These are phyloP conservation scores for Rhynchomys soricoides DNA, from an alignment of 2,113 vertebrate genomes.

Conservation along the genomic window DNA sequence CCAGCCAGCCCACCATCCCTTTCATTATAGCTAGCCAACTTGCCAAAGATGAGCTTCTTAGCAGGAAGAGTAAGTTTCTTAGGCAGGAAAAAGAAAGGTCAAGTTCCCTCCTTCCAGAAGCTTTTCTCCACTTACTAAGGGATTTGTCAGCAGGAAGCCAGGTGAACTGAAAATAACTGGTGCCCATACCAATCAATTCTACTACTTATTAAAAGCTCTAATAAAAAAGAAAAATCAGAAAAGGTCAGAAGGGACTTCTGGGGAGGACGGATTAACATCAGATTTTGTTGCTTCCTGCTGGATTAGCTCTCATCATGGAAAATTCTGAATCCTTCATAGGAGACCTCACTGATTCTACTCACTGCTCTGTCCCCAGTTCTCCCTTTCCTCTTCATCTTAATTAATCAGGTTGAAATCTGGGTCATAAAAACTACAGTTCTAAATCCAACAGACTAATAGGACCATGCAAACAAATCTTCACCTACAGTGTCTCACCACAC, in stretches of 20 bases:
- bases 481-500: not conserved
- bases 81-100: not conserved
- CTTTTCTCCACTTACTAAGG: not conserved
- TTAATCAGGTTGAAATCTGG: not conserved
- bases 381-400: not conserved
- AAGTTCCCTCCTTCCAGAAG: not conserved
- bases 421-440: not conserved
- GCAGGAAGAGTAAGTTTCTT: not conserved
- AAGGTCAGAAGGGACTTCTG: not conserved
- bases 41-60: not conserved
- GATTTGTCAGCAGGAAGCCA: not conserved
- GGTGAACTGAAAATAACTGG: not conserved
- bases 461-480: not conserved
- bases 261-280: not conserved
- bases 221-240: not conserved
- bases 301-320: not conserved
- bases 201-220: not conserved
- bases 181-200: not conserved
- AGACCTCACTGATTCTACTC: not conserved
- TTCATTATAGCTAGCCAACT: not conserved
- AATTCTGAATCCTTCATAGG: not conserved
- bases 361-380: not conserved
- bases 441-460: not conserved
- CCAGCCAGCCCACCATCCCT: not conserved
- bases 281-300: not conserved